Percentiles rank a stretch among this genome's conserved stretches.
These are phyloP conservation scores for Yoshiicerus persimilis DNA, from an alignment of 1,140 invertebrate genomes.

Conservation along the genomic window DNA sequence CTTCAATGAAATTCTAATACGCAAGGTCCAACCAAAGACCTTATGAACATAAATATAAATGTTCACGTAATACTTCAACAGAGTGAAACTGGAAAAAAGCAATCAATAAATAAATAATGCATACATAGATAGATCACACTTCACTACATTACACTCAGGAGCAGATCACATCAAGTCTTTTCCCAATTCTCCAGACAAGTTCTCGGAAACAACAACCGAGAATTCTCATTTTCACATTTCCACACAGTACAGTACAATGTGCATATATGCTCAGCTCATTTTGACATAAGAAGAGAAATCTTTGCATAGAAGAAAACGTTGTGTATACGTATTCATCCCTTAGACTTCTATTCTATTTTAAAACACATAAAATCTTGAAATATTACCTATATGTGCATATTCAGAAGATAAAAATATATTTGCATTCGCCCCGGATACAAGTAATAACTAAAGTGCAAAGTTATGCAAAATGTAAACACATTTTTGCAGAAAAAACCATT, in stretches of 20 bases:
- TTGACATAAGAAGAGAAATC: no score
- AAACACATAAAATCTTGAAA: no score
- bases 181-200: not conserved
- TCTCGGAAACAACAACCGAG: not conserved
- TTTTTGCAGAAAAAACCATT: not conserved
- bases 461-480: conserved; percentile 6
- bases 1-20: not conserved
- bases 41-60: not conserved
- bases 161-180: not conserved
- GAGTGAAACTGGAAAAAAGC: not conserved
- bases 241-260: no score
- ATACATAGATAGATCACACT: not conserved
- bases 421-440: not conserved
- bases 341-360: no score
- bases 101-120: not conserved
- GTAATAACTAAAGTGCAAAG: conserved; percentile 14
- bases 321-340: no score
- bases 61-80: no score
- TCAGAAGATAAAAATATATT: no score
- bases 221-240: not conserved
- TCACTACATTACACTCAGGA: not conserved
- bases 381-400: no score
- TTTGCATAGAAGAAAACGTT: no score
- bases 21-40: not conserved
- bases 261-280: no score